A percentile compares a stretch with the other conserved stretches of the same genome.
phyloP scores from a whole-genome alignment of 2,113 vertebrate species.

The Varanus komodoensis region DNA sequence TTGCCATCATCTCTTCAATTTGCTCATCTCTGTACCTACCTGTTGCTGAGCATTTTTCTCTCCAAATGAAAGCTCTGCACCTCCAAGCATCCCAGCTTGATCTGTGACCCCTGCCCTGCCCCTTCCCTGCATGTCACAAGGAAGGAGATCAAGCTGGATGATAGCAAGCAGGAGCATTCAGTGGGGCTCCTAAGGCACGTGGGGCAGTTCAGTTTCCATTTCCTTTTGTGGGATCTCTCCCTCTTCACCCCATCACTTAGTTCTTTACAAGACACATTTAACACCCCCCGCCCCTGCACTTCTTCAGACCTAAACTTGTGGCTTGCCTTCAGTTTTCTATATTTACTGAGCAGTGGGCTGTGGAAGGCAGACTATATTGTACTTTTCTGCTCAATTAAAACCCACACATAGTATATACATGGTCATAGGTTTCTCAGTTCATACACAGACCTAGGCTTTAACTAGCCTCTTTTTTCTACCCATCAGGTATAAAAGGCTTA shows the following conservation, averaged over 20 bases:
- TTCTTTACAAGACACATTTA: neutral
- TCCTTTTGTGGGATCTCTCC: neutral
- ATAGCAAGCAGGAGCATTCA: constrained; percentile 11
- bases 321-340: constrained; percentile 30
- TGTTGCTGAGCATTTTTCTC: constrained; percentile 28
- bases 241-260: too few relatives aligned
- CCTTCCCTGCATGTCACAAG: constrained; percentile 9
- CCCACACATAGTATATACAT: neutral
- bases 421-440: neutral
- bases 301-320: constrained; percentile 22
- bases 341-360: constrained; percentile 28
- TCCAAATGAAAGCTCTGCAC: constrained; percentile 22
- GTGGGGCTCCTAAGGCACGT: constrained; percentile 17
- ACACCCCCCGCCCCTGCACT: neutral
- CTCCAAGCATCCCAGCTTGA: neutral
- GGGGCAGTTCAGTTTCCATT: neutral
- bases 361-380: neutral
- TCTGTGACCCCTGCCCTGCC: neutral
- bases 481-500: neutral
- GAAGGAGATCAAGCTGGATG: neutral
- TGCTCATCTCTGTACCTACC: constrained; percentile 26
- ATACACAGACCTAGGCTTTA: neutral
- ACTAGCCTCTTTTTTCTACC: neutral
- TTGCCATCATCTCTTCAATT: constrained; percentile 29
- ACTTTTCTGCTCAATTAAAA: constrained; percentile 19